Base-by-base conservation (phyloP, 2,888 invertebrate genomes). In the Neoascia interrupta region DNA sequence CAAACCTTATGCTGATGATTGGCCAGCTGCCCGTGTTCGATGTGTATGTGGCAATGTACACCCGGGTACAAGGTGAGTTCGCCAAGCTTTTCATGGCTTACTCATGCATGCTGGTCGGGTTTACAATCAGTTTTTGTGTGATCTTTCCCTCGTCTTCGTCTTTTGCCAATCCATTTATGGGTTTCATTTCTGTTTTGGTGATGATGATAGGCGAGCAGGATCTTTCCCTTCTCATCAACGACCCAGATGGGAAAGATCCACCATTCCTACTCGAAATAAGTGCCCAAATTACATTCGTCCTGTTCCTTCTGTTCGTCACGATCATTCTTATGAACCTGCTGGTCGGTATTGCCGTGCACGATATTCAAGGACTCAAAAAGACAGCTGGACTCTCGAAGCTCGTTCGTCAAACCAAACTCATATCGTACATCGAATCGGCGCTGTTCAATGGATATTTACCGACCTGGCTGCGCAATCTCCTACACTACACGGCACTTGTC, bases 161-260 rank as follows among this genome's bases (percentile, higher is more conserved):
- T 0, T 95, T 96, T 85, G 93, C 94, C 8, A 95, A 95, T 88
- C 95, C 95, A 0, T 94, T 95, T 82, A 94, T 95, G 88, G 95
- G 95, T 5, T 92, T 96, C 76, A 95, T 96, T 70, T 94, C 95
- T 1, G 95, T 96, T 3, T 87, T 96, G 70, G 95, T 95, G 0
- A 96, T 96, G 95, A 96, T 96, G 95, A 95, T 95, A 5, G 96
- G 96, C 0, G 96, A 96, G 87, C 89, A 95, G 83, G 94, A 94
- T 85, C 90, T 96, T 75, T 94, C 94, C 85, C 90, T 95, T 61
- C 87, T 95, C 45, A 91, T 95, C 47, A 93, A 94, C 83, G 93
- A 94, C 84, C 92, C 92, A n/a, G 93, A 93, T 83, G 94, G 93
- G 3, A 93, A 93, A 84, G 93, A 93, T 89, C 93, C 93, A 0